Percentiles rank a stretch among this genome's conserved stretches.
phyloP scores from a whole-genome alignment of 2,113 vertebrate genomes.

The Chaetops frenatus region DNA sequence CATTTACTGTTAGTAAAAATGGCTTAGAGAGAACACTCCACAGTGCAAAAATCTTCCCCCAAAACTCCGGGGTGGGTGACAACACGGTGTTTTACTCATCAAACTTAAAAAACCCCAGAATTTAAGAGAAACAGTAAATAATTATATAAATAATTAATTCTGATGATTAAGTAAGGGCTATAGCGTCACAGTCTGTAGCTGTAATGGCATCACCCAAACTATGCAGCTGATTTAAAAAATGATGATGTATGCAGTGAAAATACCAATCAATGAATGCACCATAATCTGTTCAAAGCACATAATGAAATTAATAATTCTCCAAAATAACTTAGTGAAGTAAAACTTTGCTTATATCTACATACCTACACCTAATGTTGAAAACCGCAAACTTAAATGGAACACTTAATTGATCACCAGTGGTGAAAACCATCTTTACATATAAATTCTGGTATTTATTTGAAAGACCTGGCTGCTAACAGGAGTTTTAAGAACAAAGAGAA shows the following conservation, averaged over 20 bases:
- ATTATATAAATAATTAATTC: background rate
- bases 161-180: background rate
- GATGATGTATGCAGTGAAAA: background rate
- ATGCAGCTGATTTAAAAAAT: background rate
- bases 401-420: background rate
- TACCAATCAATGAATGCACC: background rate
- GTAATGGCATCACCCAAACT: background rate
- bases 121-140: background rate
- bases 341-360: background rate
- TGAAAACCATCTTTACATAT: background rate
- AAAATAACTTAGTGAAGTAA: background rate
- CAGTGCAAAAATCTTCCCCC: background rate
- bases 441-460: background rate
- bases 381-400: background rate
- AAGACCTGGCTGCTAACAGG: background rate
- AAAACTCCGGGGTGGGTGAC: background rate
- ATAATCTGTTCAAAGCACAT: background rate
- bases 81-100: background rate
- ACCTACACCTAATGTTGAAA: background rate
- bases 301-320: background rate
- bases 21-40: background rate
- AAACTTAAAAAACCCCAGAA: background rate
- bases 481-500: constrained; percentile 7
- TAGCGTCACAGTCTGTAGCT: background rate
- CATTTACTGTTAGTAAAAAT: constrained; percentile 6